Evolutionary conservation across 2,888 invertebrate species (phyloP).

Genomic region (Stenotaenia linearis): DNA sequence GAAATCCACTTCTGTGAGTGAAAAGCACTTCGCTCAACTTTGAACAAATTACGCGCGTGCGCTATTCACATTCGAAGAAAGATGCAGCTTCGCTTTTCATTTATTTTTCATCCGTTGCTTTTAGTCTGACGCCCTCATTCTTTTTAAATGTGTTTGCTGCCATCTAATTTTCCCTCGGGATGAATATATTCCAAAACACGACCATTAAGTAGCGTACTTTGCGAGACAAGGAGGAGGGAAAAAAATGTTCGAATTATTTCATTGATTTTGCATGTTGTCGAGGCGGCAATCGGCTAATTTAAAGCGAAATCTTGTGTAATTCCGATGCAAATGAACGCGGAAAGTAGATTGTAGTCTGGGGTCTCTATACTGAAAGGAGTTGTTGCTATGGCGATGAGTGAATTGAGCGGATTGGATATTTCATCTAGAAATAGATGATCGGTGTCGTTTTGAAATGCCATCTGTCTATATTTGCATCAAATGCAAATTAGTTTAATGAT

Average conservation of each 20-base stretch:
- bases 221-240: not conserved
- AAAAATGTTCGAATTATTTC: conserved; percentile 33
- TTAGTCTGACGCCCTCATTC: not conserved
- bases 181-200: not conserved
- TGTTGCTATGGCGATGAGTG: not conserved
- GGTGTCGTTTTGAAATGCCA: not conserved
- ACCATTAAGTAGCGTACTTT: not conserved
- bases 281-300: not conserved
- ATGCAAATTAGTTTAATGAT: not conserved
- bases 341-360: not conserved
- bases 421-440: not conserved
- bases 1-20: not conserved
- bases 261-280: not conserved
- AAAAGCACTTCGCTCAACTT: not conserved
- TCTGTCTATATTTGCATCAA: not conserved
- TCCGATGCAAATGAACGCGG: not conserved
- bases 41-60: not conserved
- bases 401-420: not conserved
- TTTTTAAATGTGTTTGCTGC: not conserved
- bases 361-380: not conserved
- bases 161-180: not conserved
- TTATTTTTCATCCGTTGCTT: not conserved
- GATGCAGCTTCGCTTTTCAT: not conserved
- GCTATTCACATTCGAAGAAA: not conserved
- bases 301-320: not conserved